Evolutionary conservation across 2,113 vertebrate species (phyloP).

Genomic region (Apus apus): DNA sequence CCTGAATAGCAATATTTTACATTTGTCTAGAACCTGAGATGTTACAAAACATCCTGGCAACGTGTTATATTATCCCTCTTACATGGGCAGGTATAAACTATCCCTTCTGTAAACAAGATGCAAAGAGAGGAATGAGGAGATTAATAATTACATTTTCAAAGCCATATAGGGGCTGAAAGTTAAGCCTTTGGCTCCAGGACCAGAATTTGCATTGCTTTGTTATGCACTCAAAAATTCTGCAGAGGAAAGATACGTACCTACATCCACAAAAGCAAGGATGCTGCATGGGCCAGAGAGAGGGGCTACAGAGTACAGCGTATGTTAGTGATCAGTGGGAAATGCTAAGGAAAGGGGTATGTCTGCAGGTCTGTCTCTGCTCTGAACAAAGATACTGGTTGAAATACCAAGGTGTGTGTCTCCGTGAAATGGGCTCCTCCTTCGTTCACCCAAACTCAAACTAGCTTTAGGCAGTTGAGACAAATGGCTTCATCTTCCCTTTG

Average conservation of each 20-base stretch:
- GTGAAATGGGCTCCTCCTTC: background rate
- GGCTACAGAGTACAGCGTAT: background rate
- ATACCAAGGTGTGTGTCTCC: too few species aligned
- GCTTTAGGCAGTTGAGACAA: background rate
- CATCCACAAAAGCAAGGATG: background rate
- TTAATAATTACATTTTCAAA: background rate
- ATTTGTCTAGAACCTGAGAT: background rate
- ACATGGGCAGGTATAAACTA: background rate
- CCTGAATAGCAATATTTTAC: background rate
- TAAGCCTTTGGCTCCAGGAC: background rate
- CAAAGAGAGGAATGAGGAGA: background rate
- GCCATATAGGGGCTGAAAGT: background rate
- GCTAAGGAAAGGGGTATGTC: background rate
- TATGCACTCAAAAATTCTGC: background rate
- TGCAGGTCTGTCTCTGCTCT: background rate
- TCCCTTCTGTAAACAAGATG: constrained; percentile 16
- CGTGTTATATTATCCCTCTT: background rate
- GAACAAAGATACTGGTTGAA: background rate
- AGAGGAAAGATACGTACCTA: background rate
- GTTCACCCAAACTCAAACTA: background rate
- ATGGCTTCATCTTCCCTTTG: background rate
- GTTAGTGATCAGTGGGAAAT: background rate
- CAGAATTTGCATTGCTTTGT: background rate
- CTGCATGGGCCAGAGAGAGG: background rate
- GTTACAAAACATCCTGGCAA: background rate